Conservation (phyloP, 2,113 vertebrate genomes). For the Azemiops feae region DNA sequence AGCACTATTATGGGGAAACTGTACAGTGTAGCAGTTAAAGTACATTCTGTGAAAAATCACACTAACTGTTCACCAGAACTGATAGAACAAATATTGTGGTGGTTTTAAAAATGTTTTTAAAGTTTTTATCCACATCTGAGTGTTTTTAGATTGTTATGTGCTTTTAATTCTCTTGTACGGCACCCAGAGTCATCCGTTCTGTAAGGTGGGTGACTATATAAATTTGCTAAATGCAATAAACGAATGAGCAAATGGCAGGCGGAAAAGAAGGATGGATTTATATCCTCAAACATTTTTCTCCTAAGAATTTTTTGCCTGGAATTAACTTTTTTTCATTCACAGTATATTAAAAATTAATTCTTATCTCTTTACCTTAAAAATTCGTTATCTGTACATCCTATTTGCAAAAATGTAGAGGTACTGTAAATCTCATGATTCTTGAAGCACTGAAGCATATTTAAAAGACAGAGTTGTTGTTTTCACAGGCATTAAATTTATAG, state of each 20-base stretch:
- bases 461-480: background rate
- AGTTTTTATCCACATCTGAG: background rate
- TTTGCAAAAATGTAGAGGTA: background rate
- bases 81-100: background rate
- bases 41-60: background rate
- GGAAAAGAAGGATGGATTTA: background rate
- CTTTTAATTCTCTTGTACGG: background rate
- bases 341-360: background rate
- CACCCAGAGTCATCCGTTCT: background rate
- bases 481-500: slow-evolving; percentile 1
- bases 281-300: background rate
- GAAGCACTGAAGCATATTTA: background rate
- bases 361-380: background rate
- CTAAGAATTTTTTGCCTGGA: background rate
- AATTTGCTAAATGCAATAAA: background rate
- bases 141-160: background rate
- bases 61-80: background rate
- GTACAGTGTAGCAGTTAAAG: accelerated
- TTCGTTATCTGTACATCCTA: background rate
- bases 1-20: background rate
- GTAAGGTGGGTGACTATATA: background rate
- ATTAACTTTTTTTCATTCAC: background rate
- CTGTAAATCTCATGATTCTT: background rate
- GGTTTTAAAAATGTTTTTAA: background rate
- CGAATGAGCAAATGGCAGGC: background rate